Evolutionary conservation across 2,888 invertebrate species (phyloP).

Genomic region (Petrolisthes cinctipes): DNA sequence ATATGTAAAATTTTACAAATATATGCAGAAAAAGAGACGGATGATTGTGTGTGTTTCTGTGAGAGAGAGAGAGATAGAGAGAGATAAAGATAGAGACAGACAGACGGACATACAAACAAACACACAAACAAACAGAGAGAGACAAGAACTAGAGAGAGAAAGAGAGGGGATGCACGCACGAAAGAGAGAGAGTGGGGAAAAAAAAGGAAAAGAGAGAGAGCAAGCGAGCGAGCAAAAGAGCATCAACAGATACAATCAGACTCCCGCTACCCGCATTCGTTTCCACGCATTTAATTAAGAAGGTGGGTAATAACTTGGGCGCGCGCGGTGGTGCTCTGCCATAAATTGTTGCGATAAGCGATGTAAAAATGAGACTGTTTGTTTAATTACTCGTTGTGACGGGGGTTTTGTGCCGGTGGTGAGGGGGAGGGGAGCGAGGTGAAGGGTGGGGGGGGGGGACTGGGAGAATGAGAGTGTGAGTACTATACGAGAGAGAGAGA

Average conservation of each 20-base stretch:
- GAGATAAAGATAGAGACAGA: not conserved
- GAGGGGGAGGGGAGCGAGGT: constrained; percentile 11
- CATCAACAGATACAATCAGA: constrained; percentile 32
- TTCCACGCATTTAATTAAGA: constrained; percentile 49
- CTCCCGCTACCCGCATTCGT: constrained; percentile 26
- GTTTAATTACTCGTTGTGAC: constrained; percentile 44
- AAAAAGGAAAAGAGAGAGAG: not conserved
- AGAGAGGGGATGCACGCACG: not conserved
- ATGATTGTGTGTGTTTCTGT: not conserved
- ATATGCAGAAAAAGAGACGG: not conserved
- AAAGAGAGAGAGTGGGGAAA: not conserved
- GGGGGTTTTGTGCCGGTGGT: constrained; percentile 1
- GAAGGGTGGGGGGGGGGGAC: not conserved
- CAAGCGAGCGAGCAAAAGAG: not conserved
- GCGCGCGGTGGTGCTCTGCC: not conserved
- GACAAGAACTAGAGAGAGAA: not conserved
- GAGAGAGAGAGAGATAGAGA: constrained; percentile 17
- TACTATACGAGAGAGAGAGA: not conserved
- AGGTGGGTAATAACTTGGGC: constrained; percentile 32
- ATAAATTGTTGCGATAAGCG: constrained; percentile 44
- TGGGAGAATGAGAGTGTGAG: not conserved
- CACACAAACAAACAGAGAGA: not conserved
- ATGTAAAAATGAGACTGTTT: constrained; percentile 47
- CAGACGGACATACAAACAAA: not conserved
- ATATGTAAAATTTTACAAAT: not conserved